phyloP scores from a whole-genome alignment of 2,888 invertebrate species.

The Peribatodes rhomboidaria region DNA sequence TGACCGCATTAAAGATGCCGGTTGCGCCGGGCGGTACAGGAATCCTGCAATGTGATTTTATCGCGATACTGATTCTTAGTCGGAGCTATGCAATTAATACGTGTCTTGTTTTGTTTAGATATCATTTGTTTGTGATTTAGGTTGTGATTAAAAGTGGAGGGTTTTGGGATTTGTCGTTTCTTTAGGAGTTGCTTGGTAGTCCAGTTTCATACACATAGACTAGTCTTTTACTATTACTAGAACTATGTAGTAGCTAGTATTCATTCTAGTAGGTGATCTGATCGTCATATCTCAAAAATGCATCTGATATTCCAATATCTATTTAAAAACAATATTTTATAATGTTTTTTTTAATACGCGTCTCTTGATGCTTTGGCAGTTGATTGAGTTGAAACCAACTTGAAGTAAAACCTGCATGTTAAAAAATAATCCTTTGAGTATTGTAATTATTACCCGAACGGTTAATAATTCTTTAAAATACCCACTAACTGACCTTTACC shows the following conservation, averaged over 20 bases:
- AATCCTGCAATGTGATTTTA: slow-evolving; percentile 48
- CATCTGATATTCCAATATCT: too few species aligned
- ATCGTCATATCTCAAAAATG: too few species aligned
- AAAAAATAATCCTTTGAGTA: neutral
- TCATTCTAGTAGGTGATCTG: too few species aligned
- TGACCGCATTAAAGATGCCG: slow-evolving; percentile 27
- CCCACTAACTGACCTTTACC: slow-evolving; percentile 16
- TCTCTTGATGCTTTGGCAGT: too few species aligned
- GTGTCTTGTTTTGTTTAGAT: slow-evolving; percentile 51
- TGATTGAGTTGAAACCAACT: too few species aligned
- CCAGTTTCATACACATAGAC: too few species aligned
- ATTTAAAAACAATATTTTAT: too few species aligned
- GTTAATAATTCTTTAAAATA: neutral
- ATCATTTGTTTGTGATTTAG: slow-evolving; percentile 45
- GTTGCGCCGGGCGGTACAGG: slow-evolving; percentile 38
- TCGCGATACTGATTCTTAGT: slow-evolving; percentile 47
- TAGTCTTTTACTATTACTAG: too few species aligned
- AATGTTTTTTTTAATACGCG: too few species aligned
- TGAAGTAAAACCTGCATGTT: too few species aligned
- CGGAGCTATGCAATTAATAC: slow-evolving; percentile 48
- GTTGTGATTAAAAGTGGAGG: slow-evolving; percentile 39
- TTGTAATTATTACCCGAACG: neutral
- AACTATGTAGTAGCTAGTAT: too few species aligned
- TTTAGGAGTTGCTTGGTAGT: neutral
- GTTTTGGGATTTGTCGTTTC: slow-evolving; percentile 20